phyloP scores from a whole-genome alignment of 2,113 vertebrate species.

The Pionites leucogaster region DNA sequence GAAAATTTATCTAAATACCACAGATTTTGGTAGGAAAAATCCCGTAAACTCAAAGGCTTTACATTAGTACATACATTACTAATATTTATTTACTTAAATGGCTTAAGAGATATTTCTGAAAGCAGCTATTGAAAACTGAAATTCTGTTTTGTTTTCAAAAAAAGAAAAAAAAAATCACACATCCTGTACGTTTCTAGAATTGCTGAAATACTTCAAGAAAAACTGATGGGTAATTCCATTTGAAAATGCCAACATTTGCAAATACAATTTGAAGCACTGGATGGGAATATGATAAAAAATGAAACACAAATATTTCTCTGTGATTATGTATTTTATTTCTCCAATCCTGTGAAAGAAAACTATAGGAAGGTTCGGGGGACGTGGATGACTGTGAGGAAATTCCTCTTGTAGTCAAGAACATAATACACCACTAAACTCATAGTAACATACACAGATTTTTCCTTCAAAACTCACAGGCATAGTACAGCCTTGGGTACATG shows the following conservation, averaged over 20 bases:
- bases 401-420: neutral
- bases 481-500: neutral
- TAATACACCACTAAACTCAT: neutral
- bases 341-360: neutral
- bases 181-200: neutral
- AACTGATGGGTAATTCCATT: constrained; percentile 29
- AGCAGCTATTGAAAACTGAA: constrained; percentile 1
- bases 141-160: constrained; percentile 13
- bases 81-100: neutral
- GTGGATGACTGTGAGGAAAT: neutral
- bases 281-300: neutral
- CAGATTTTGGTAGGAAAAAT: neutral
- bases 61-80: neutral
- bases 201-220: constrained; percentile 11
- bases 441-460: neutral
- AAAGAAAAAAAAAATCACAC: neutral
- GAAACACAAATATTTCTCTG: neutral
- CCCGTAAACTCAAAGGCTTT: neutral
- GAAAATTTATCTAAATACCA: neutral
- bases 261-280: neutral
- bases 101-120: neutral
- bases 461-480: neutral
- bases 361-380: neutral
- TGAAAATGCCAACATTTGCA: constrained; percentile 26
- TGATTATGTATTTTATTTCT: neutral